Base-by-base conservation (phyloP, 2,113 vertebrate species). In the Ceratotherium simum region DNA sequence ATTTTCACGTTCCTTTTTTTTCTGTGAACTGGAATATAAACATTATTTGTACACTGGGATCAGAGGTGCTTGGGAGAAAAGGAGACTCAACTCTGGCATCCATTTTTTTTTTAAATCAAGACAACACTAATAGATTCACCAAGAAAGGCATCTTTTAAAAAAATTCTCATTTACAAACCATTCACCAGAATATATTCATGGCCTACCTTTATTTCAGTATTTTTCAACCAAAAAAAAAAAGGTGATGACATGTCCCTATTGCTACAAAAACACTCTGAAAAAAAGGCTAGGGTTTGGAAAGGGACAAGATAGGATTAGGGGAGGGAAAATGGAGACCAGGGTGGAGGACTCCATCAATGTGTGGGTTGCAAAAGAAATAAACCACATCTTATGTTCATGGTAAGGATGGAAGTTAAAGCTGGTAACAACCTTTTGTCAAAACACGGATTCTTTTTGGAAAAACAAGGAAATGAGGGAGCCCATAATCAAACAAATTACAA, bases 31-130 rank as follows among this genome's bases (percentile, higher is more conserved):
- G 84, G 94, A 98, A 98, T 98, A 98, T 92, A 98, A 99, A 98
- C 96, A 98, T 97, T 98, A 97, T 98, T 98, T 98, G 98, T 98
- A 98, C 96, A 98, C 90, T 98, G 95, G 70, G 93, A 97, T 96
- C 98, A 98, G 98, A 97, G 92, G 97, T 96, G 90, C 90, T 95
- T 90, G 23, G 95, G 39, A 97, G 91, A 92, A 95, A 96, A 95
- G 84, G 51, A 69, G 18, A 91, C 86, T 72, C 87, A 72, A 97
- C 96, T 58, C 72, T 97, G 96, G 80, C 97, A 97, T 89, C 65
- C 70, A 16, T 91, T 78, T 83, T 42, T 13, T 97, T 98, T 96
- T 91, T 90, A 88, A 94, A 90, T 60, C 54, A 97, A 95, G 81
- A 33, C 75, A 83, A 56, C 93, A 86, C 92, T 96, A 98, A 97